Base-by-base conservation (phyloP, 2,113 vertebrate species). In the Psilopsiagon aymara region DNA sequence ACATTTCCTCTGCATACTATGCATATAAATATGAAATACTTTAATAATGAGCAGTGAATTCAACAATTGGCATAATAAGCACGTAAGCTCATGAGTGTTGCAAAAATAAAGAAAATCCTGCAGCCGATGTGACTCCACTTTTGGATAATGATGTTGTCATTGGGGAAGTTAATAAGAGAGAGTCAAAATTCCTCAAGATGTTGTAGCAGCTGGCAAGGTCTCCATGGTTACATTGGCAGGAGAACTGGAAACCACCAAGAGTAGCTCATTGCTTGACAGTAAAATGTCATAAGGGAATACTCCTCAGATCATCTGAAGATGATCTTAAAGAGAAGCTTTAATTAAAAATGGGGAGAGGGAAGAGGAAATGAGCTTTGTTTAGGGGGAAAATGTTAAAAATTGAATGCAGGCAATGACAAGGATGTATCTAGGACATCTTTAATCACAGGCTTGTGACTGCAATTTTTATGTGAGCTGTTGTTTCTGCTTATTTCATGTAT, bases 121-220 rank as follows among this genome's bases (percentile, higher is more conserved):
- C 37, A 74, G n/a, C 46, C 7, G 12, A 29, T 35, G 8, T 33
- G 24, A 33, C 44, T 94, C 11, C 47, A 17, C 41, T 85, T 93
- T 85, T 62, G 47, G 35, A 23, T 80, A 66, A 76, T 29, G 11
- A 74, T 86, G 86, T 75, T 94, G 60, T 51, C 55, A 59, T 21
- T 67, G 46, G 29, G 41, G 25, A 77, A 77, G 27, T 12, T 44
- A 74, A 24, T n/a, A 51, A 90, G 43, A 83, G 53, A 91, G 28
- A 89, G 12, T 67, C 6, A 81, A 92, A 77, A 82, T 78, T 95
- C 66, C 69, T 91, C 43, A 75, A 86, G 89, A 43, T 93, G 53
- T 60, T 94, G 43, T 62, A 85, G 82, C 67, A 95, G 53, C 82
- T 91, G 90, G 78, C 63, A 67, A 91, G 41, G 70, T 95, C 87